Conservation (phyloP, 92 coral and sea anemone genomes). For the Meandrina meandrites region DNA sequence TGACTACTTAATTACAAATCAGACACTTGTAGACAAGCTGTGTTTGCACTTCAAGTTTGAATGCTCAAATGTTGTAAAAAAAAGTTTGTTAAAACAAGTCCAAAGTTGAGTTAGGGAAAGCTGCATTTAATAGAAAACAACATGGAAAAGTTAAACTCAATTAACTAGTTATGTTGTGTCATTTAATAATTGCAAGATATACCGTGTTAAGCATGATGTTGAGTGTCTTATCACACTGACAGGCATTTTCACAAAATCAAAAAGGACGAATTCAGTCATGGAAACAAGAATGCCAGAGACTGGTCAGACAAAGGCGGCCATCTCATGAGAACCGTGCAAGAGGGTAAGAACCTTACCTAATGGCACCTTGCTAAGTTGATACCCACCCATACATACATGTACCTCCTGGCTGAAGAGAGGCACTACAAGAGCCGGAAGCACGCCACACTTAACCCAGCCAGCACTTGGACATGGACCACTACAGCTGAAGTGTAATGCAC, state of each 20-base stretch:
- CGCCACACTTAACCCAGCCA: no score
- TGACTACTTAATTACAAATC: neutral
- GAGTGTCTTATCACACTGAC: neutral
- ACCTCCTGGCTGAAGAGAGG: no score
- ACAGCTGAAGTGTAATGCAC: no score
- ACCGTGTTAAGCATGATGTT: neutral
- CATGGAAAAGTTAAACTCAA: neutral
- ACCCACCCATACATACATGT: neutral
- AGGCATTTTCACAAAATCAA: constrained; percentile 91
- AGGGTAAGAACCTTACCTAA: constrained; percentile 46
- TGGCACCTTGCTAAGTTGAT: neutral
- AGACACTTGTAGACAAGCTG: neutral
- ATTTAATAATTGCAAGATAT: neutral
- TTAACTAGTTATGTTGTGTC: neutral
- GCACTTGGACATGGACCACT: no score
- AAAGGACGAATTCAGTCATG: constrained; percentile 93
- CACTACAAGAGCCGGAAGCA: no score
- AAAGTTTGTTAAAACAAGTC: no score
- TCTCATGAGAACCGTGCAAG: constrained; percentile 83
- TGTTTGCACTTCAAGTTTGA: neutral
- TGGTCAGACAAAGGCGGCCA: constrained; percentile 76
- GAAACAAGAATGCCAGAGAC: constrained; percentile 92
- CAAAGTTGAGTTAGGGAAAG: no score
- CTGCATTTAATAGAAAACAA: neutral
- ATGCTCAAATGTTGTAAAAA: no score